Percentiles rank a stretch among this genome's conserved stretches.
Conservation (phyloP, 2,797 vertebrate genomes). For the Bradypus variegatus region DNA sequence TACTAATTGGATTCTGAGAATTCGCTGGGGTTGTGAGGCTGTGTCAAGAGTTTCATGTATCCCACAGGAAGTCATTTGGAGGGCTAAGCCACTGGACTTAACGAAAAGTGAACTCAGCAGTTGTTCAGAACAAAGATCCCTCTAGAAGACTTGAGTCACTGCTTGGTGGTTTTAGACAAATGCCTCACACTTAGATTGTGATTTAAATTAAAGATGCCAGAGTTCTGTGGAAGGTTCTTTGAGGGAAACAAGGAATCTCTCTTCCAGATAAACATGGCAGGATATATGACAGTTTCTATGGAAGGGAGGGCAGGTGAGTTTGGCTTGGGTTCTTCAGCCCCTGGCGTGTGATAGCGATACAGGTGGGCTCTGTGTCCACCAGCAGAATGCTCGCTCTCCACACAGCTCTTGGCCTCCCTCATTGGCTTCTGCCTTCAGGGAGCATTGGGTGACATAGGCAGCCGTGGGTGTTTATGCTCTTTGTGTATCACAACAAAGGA, state of each 20-base stretch:
- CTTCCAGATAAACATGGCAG: not conserved
- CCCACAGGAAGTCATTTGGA: not conserved
- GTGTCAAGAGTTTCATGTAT: conserved; percentile 6
- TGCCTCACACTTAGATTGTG: not conserved
- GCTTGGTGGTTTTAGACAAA: not conserved
- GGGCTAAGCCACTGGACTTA: not conserved
- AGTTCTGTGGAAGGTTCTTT: not conserved
- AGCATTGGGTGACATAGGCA: not conserved
- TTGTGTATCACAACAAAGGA: not conserved
- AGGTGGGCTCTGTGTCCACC: not conserved
- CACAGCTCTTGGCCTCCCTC: not conserved
- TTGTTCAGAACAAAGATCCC: not conserved
- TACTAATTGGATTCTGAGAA: conserved; percentile 31
- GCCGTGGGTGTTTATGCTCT: not conserved
- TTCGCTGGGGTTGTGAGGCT: not conserved
- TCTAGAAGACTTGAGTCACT: not conserved
- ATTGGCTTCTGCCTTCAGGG: not conserved
- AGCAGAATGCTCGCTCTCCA: not conserved
- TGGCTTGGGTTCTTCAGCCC: not conserved
- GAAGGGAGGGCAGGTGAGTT: not conserved
- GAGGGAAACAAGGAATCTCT: not conserved
- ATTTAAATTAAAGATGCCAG: not conserved
- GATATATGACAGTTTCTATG: not conserved
- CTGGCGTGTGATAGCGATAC: not conserved
- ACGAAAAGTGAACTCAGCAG: conserved; percentile 30